Conservation (phyloP, 2,888 invertebrate genomes). For the Leptinotarsa peninsularis region DNA sequence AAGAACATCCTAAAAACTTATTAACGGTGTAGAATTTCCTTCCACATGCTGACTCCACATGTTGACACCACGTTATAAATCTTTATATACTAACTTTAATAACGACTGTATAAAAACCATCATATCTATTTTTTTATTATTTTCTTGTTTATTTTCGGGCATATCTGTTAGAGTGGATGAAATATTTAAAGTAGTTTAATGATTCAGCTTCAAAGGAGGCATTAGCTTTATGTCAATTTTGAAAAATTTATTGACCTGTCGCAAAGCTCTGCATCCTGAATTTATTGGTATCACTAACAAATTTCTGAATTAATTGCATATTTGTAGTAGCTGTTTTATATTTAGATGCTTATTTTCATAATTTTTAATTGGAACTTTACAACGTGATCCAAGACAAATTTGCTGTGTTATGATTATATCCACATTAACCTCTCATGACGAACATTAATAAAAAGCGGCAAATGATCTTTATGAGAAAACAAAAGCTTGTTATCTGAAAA, state of each 20-base stretch:
- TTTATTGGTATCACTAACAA: conserved; percentile 27
- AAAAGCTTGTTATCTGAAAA: too few species aligned
- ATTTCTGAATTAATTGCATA: conserved; percentile 24
- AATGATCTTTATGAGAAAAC: too few species aligned
- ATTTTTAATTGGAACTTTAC: background rate
- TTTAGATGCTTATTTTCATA: conserved; percentile 6
- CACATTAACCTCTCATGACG: background rate
- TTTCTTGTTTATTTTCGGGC: conserved; percentile 41
- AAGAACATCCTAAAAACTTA: conserved; percentile 25
- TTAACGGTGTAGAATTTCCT: conserved; percentile 29
- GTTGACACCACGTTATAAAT: conserved; percentile 33
- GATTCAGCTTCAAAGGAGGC: conserved; percentile 40
- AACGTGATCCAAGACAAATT: background rate
- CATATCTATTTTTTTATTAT: conserved; percentile 27
- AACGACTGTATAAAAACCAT: conserved; percentile 38
- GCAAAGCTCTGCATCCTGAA: conserved; percentile 31
- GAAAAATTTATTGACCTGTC: conserved; percentile 42
- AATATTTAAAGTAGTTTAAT: conserved; percentile 42
- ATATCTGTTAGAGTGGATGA: conserved; percentile 37
- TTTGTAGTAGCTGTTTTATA: conserved; percentile 9
- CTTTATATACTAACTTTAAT: conserved; percentile 39
- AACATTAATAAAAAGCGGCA: background rate
- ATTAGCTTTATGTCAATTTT: conserved; percentile 42
- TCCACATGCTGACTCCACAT: conserved; percentile 38
- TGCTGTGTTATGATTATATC: background rate